Percentiles rank a stretch among this genome's conserved stretches.
These are phyloP conservation scores for Telmatherina bonti DNA, from an alignment of 2,797 vertebrate species.

Conservation along the genomic window DNA sequence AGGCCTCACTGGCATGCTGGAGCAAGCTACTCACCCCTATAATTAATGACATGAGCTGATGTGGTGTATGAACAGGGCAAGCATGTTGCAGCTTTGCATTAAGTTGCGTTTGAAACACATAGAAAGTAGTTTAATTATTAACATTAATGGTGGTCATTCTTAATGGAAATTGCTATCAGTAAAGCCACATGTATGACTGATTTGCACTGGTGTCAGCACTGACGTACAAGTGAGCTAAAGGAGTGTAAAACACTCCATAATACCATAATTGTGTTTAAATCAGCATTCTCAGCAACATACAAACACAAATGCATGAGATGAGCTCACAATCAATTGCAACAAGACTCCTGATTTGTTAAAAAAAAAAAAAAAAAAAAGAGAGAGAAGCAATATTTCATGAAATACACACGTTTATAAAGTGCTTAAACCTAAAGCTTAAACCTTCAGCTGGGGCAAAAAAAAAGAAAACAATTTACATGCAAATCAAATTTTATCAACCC, in stretches of 20 bases:
- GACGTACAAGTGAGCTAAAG: constrained; percentile 37
- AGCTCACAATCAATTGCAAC: constrained; percentile 52
- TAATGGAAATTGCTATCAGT: constrained; percentile 30
- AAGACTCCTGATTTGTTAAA: constrained; percentile 29
- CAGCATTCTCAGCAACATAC: constrained; percentile 40
- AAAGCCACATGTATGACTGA: constrained; percentile 20
- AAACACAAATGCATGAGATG: constrained; percentile 55
- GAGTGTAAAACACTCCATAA: constrained; percentile 32
- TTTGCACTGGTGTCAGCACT: constrained; percentile 16
- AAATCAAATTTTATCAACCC: constrained; percentile 86
- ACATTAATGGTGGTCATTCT: background rate
- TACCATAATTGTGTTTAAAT: constrained; percentile 49
- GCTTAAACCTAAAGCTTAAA: constrained; percentile 64
- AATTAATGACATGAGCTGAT: constrained; percentile 72
- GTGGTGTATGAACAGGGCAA: constrained; percentile 41
- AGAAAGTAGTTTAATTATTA: background rate
- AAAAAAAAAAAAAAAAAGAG: constrained; percentile 33
- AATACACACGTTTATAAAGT: constrained; percentile 19
- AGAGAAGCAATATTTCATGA: constrained; percentile 47
- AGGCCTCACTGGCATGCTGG: constrained; percentile 62
- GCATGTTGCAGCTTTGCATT: constrained; percentile 41
- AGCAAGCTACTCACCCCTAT: constrained; percentile 66
- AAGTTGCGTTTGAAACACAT: constrained; percentile 7
- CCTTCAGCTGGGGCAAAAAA: constrained; percentile 57
- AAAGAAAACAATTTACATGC: constrained; percentile 86